Evolutionary conservation across 2,797 vertebrate species (phyloP).

Genomic region (Psittacula derbiana): DNA sequence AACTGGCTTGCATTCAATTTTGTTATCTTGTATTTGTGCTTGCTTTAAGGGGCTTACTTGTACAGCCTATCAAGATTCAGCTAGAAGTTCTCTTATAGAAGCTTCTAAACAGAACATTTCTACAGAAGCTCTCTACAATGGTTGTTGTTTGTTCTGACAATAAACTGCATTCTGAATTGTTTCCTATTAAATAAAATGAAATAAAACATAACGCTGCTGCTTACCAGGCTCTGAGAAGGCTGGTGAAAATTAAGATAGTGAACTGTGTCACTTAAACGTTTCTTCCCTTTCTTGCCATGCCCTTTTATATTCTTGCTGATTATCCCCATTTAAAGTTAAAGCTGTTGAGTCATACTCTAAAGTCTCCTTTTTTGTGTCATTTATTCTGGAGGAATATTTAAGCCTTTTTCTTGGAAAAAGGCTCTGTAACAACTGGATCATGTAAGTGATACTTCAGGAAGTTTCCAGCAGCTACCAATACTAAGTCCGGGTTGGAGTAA

Average conservation of each 20-base stretch:
- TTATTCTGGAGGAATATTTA: not conserved
- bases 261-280: not conserved
- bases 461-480: not conserved
- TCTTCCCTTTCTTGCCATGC: not conserved
- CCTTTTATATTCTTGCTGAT: not conserved
- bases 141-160: not conserved
- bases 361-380: not conserved
- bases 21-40: not conserved
- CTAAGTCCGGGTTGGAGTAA: not conserved
- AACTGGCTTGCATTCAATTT: not conserved
- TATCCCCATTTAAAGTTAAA: not conserved
- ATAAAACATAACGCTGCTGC: not conserved
- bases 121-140: not conserved
- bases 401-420: not conserved
- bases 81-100: not conserved
- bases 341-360: not conserved
- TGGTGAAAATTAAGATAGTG: not conserved
- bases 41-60: not conserved
- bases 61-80: not conserved
- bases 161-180: not conserved
- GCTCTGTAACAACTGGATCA: not conserved
- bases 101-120: not conserved
- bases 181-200: not conserved
- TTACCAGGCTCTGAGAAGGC: not conserved
- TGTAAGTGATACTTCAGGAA: not conserved